phyloP scores from a whole-genome alignment of 2,888 invertebrate species.

The Thecocarcelia acutangulata region DNA sequence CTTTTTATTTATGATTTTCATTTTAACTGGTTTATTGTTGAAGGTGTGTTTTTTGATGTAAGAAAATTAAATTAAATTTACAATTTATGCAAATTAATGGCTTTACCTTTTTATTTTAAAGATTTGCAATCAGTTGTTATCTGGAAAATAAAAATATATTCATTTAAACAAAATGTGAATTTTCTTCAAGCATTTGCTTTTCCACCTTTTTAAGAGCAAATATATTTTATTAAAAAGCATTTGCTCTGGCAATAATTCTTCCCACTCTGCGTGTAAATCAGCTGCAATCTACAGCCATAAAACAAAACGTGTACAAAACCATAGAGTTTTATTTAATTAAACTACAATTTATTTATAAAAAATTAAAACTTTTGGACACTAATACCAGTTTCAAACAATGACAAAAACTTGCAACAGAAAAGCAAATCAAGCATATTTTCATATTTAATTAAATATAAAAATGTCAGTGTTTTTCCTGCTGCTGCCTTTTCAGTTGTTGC shows the following conservation, averaged over 20 bases:
- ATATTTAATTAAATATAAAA: conserved; percentile 37
- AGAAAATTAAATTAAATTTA: conserved; percentile 50
- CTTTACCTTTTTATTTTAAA: too few relatives aligned
- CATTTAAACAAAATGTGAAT: too few relatives aligned
- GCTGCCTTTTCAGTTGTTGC: not conserved
- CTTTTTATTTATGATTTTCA: not conserved
- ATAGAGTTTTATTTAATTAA: conserved; percentile 52
- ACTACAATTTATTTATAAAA: conserved; percentile 49
- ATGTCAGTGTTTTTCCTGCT: conserved; percentile 26
- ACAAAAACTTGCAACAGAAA: not conserved
- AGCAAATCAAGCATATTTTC: conserved; percentile 19
- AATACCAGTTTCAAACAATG: conserved; percentile 42
- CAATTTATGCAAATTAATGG: conserved; percentile 42
- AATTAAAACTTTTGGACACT: conserved; percentile 50
- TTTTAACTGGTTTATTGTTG: not conserved
- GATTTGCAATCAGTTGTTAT: too few relatives aligned
- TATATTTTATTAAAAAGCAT: not conserved
- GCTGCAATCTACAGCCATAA: not conserved
- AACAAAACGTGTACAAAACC: conserved; percentile 10
- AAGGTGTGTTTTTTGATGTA: conserved; percentile 23
- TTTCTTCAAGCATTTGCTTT: too few relatives aligned
- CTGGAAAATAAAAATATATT: too few relatives aligned
- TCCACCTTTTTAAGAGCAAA: too few relatives aligned
- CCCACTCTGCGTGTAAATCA: not conserved
- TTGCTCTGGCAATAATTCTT: too few relatives aligned